phyloP scores from a whole-genome alignment of 1,140 invertebrate species.

The Euura lappo region DNA sequence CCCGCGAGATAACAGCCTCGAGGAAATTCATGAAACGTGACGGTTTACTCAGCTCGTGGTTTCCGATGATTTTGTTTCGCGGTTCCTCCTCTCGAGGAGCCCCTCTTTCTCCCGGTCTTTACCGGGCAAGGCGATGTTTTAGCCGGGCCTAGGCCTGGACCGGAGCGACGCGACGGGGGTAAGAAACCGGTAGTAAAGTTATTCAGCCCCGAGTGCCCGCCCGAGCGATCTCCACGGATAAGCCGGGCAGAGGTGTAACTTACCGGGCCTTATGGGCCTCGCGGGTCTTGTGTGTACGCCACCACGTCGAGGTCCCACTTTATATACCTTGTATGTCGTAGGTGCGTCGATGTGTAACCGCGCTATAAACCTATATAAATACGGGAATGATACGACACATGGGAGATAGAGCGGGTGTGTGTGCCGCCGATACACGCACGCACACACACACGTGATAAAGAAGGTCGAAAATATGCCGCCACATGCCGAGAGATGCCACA shows the following conservation, averaged over 20 bases:
- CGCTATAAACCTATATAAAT: neutral
- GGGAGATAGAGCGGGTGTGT: slow-evolving; percentile 3
- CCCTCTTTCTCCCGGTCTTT: neutral
- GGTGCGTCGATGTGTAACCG: neutral
- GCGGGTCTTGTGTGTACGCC: neutral
- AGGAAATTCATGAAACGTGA: too few relatives aligned
- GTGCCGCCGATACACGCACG: neutral
- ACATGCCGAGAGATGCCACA: slow-evolving; percentile 21
- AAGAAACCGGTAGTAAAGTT: slow-evolving; percentile 59
- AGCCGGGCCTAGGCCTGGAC: neutral
- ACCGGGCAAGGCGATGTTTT: slow-evolving; percentile 22
- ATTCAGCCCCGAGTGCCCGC: slow-evolving; percentile 49
- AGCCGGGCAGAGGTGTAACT: slow-evolving; percentile 57
- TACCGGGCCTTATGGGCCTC: slow-evolving; percentile 43
- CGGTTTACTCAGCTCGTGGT: too few relatives aligned
- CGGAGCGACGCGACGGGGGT: slow-evolving; percentile 11
- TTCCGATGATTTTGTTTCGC: neutral
- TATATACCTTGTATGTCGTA: slow-evolving; percentile 4
- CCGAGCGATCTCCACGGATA: slow-evolving; percentile 53
- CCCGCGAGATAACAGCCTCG: too few relatives aligned
- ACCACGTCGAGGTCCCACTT: neutral
- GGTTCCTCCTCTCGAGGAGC: neutral
- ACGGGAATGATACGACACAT: neutral
- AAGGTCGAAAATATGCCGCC: slow-evolving; percentile 32
- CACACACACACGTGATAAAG: slow-evolving; percentile 1